phyloP scores from a whole-genome alignment of 2,113 vertebrate species.

The Clupea harengus region DNA sequence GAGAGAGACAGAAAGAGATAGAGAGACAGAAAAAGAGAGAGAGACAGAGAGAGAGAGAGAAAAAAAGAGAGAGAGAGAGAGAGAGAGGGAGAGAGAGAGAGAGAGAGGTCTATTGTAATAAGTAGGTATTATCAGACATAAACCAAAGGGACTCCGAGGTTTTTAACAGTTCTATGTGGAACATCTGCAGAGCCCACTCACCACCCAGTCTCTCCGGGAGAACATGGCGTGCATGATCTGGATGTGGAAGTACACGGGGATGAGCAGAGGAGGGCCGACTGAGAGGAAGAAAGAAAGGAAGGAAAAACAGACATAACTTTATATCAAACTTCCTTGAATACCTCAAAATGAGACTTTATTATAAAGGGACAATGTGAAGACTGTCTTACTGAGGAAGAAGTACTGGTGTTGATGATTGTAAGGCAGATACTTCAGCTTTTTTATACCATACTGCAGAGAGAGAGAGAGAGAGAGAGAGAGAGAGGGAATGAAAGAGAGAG shows the following conservation, averaged over 20 bases:
- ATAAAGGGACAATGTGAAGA: background rate
- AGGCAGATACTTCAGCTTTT: conserved; percentile 86
- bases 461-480: conserved; percentile 39
- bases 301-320: background rate
- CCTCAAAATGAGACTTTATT: background rate
- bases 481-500: background rate
- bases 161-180: background rate
- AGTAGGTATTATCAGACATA: background rate
- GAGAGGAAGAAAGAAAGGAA: conserved; percentile 28
- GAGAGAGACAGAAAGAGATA: too few species aligned
- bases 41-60: too few species aligned
- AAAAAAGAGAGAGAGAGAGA: too few species aligned
- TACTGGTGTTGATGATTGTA: conserved; percentile 91
- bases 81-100: too few species aligned
- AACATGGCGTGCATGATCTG: conserved; percentile 45
- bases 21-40: too few species aligned
- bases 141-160: background rate
- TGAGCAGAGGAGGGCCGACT: conserved; percentile 50
- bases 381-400: conserved; percentile 87
- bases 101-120: too few species aligned
- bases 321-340: background rate
- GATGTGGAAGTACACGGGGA: conserved; percentile 46
- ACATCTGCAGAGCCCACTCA: conserved; percentile 21
- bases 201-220: conserved; percentile 39
- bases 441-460: conserved; percentile 83